Evolutionary conservation across 2,888 invertebrate species (phyloP), one percentile per base, ranked within the genome.

Genomic region (Hirtodrosophila trivittata): DNA sequence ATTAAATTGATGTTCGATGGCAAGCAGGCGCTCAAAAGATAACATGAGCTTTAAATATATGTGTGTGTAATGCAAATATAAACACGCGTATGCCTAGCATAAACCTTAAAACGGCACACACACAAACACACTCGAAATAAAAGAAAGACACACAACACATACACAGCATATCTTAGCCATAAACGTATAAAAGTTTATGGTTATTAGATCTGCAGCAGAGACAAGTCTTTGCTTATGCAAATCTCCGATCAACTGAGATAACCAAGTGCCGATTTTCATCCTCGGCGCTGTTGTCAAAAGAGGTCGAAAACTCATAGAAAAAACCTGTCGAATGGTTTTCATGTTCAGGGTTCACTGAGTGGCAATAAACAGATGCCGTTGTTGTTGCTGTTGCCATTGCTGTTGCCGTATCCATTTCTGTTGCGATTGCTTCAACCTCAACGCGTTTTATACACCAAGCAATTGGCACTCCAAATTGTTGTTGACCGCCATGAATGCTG

Each of bases 401-500:
- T 3, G 39, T 51, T 35, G 28, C 38, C 12, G 14, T 41, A 25
- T 39, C 25, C 18, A 18, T 37, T 25, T 8, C 18, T 33, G 41
- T 13, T 41, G 50, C 13, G 51, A 38, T 60, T 70, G 55, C 49
- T 54, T 33, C 60, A 55, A 71, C 43, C 66, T 56, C 39, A 66
- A 57, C 45, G 52, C 66, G 56, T 47, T 49, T 60, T 41, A 51
- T 49, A 45, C 38, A 54, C 51, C 60, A 46, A 49, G 64, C 86
- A 85, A 85, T 85, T 80, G 83, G 66, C 86, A 78, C 86, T 80
- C 66, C 65, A 60, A 81, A 81, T 76, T 62, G 74, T 50, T 66
- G 85, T 72, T 85, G 87, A 81, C 82, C 77, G 87, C 67, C 82
- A 78, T 86, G 83, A 77, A 83, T 86, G 83, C 82, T 86, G 87